Evolutionary conservation across 2,888 invertebrate genomes (phyloP).

Genomic region (Aphrophora alni): DNA sequence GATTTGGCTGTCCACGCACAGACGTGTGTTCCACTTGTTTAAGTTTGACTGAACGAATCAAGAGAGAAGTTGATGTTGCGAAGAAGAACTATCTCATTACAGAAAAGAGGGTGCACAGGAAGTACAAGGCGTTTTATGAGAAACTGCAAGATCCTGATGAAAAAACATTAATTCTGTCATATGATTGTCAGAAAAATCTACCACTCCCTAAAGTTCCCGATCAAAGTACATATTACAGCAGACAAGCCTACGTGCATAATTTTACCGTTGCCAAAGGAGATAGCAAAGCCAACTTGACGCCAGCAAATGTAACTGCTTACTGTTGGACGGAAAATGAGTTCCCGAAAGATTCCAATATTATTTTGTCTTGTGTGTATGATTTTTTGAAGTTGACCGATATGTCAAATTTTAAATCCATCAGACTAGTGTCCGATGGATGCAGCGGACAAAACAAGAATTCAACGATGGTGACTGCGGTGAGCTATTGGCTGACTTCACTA

Average conservation of each 20-base stretch:
- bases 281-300: slow-evolving; percentile 36
- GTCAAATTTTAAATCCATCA: slow-evolving; percentile 12
- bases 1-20: slow-evolving; percentile 25
- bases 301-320: slow-evolving; percentile 50
- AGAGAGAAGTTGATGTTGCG: slow-evolving; percentile 17
- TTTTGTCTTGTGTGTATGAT: slow-evolving; percentile 52
- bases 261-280: slow-evolving; percentile 16
- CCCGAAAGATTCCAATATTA: slow-evolving; percentile 53
- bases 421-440: slow-evolving; percentile 37
- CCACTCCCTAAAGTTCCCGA: slow-evolving; percentile 13
- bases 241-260: slow-evolving; percentile 13
- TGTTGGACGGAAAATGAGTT: slow-evolving; percentile 53
- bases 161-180: slow-evolving; percentile 20
- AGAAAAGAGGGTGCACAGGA: slow-evolving; percentile 22
- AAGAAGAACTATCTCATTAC: slow-evolving; percentile 15
- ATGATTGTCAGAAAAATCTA: slow-evolving; percentile 20
- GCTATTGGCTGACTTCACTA: slow-evolving; percentile 46
- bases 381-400: slow-evolving; percentile 40
- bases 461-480: slow-evolving; percentile 50
- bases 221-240: slow-evolving; percentile 25
- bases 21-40: slow-evolving; percentile 7
- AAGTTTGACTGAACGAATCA: slow-evolving; percentile 7
- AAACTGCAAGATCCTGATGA: slow-evolving; percentile 27
- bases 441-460: slow-evolving; percentile 52
- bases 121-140: slow-evolving; percentile 24